Percentiles rank a stretch among this genome's conserved stretches.
Evolutionary conservation across 2,113 vertebrate species (phyloP).

Genomic region (Cathartes aura): DNA sequence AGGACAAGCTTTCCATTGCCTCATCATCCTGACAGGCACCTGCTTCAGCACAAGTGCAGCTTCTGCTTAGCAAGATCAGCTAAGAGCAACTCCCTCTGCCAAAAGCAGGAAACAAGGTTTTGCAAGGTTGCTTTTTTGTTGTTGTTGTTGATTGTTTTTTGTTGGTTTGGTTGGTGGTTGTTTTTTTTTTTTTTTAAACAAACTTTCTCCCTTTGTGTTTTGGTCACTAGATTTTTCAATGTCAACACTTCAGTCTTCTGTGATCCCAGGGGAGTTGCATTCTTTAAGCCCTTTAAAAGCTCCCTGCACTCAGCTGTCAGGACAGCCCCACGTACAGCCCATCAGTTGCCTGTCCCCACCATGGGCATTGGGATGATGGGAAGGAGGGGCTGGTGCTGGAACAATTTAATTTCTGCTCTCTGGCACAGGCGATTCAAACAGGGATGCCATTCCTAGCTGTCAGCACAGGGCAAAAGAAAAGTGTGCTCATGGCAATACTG

Average conservation of each 20-base stretch:
- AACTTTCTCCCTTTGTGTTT: neutral
- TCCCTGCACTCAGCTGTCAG: neutral
- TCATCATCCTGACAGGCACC: neutral
- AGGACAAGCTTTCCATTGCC: neutral
- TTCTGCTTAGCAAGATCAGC: neutral
- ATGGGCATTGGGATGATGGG: rapidly evolving
- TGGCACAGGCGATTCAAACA: neutral
- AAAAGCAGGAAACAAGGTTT: neutral
- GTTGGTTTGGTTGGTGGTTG: neutral
- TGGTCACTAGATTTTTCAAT: neutral
- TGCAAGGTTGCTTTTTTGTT: neutral
- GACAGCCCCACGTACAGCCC: neutral
- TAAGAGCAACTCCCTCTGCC: neutral
- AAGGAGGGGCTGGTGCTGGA: neutral
- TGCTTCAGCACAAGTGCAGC: neutral
- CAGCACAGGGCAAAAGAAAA: neutral
- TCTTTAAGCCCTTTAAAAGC: neutral
- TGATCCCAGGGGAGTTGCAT: neutral
- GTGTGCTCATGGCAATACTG: rapidly evolving
- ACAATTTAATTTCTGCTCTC: neutral
- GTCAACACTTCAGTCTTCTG: neutral
- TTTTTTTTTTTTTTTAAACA: neutral
- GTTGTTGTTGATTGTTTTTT: neutral
- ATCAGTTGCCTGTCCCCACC: neutral
- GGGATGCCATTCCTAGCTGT: neutral